Conservation (phyloP, 2,888 invertebrate species). For the Leptodirus hochenwartii region DNA sequence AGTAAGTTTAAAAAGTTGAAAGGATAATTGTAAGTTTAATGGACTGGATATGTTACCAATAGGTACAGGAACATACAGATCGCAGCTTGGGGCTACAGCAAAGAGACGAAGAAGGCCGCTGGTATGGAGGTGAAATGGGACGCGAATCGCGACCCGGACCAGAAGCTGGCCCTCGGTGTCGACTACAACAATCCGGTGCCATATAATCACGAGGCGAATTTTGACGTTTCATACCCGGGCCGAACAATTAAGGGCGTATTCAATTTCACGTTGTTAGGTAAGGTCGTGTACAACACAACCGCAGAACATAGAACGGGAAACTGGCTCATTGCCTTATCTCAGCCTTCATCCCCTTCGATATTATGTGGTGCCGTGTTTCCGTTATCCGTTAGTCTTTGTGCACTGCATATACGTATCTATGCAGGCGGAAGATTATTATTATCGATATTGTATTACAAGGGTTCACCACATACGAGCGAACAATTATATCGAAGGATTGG, state of each 20-base stretch:
- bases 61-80: no score
- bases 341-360: no score
- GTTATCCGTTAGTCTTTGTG: no score
- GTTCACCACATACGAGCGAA: no score
- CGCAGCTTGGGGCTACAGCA: constrained; percentile 40
- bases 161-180: constrained; percentile 43
- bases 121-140: constrained; percentile 69
- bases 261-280: constrained; percentile 36
- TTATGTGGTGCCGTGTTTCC: no score
- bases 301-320: no score
- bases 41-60: no score
- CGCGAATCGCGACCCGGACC: constrained; percentile 64
- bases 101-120: constrained; percentile 41
- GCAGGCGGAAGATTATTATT: no score
- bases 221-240: constrained; percentile 57
- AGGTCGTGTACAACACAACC: constrained; percentile 11
- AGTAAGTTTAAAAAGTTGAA: constrained; percentile 38
- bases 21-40: no score
- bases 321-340: no score
- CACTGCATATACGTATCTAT: no score
- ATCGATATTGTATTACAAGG: no score
- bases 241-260: constrained; percentile 51
- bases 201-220: constrained; percentile 42
- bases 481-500: background rate
- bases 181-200: constrained; percentile 40